Percentiles rank a stretch among this genome's conserved stretches.
Conservation (phyloP, 1,140 invertebrate genomes). For the Mamestra configurata region DNA sequence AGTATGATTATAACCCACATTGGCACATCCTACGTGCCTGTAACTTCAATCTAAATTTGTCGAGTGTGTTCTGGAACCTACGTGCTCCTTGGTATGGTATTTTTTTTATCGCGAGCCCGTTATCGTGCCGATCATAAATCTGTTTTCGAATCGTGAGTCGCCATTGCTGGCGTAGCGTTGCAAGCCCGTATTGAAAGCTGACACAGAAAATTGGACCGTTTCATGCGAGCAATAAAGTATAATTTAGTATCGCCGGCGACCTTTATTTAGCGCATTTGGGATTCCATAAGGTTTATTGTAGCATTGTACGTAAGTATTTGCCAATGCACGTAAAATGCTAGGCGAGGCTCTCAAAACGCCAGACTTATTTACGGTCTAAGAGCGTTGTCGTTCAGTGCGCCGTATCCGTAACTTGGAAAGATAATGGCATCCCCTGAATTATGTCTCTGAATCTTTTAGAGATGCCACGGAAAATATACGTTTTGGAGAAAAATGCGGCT, state of each 20-base stretch:
- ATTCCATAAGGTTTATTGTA: conserved; percentile 78
- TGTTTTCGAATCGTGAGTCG: conserved; percentile 87
- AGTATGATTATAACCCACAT: background rate
- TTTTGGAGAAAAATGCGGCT: conserved; percentile 30
- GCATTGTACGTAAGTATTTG: conserved; percentile 86
- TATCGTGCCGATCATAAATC: conserved; percentile 88
- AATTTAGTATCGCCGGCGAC: conserved; percentile 71
- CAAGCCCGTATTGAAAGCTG: conserved; percentile 67
- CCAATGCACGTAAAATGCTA: conserved; percentile 86
- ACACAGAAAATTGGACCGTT: conserved; percentile 69
- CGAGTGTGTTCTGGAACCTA: conserved; percentile 55
- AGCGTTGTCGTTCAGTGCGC: conserved; percentile 59
- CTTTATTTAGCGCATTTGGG: conserved; percentile 76
- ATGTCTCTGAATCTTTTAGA: conserved; percentile 55
- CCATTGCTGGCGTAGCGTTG: conserved; percentile 73
- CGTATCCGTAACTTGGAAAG: conserved; percentile 55
- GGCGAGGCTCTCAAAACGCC: conserved; percentile 84
- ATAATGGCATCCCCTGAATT: conserved; percentile 61
- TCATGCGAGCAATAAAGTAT: conserved; percentile 69
- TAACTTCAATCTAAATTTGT: conserved; percentile 43
- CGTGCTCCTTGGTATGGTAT: conserved; percentile 78
- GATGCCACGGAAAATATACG: conserved; percentile 44
- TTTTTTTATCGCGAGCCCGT: conserved; percentile 87
- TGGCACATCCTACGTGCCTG: conserved; percentile 21
- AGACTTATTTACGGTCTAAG: conserved; percentile 83